A percentile compares a stretch with the other conserved stretches of the same genome.
These are phyloP conservation scores for Etheostoma nigrum DNA, from an alignment of 2,797 vertebrate species.

Conservation along the genomic window DNA sequence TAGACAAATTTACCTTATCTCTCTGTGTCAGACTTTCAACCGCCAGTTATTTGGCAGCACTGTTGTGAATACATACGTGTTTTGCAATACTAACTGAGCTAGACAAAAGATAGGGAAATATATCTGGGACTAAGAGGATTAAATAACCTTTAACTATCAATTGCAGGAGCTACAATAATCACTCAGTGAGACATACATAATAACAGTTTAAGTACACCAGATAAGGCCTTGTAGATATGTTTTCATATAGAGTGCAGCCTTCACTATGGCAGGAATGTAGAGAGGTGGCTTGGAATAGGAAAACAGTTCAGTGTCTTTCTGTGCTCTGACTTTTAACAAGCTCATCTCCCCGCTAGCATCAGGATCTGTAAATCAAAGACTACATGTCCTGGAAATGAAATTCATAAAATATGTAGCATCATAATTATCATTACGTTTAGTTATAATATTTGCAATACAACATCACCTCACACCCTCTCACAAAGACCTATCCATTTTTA, in stretches of 20 bases:
- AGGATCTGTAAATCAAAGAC: slow-evolving; percentile 46
- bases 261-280: slow-evolving; percentile 18
- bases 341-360: slow-evolving; percentile 3
- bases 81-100: slow-evolving; percentile 51
- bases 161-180: slow-evolving; percentile 48
- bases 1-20: slow-evolving; percentile 33
- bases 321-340: slow-evolving; percentile 24
- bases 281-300: slow-evolving; percentile 15
- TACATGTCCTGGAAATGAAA: slow-evolving; percentile 47
- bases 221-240: slow-evolving; percentile 45
- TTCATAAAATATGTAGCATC: slow-evolving; percentile 39
- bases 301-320: slow-evolving; percentile 19
- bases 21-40: slow-evolving; percentile 43
- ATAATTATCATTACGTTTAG: slow-evolving; percentile 38
- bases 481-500: slow-evolving; percentile 29
- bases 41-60: slow-evolving; percentile 39
- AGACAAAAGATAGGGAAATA: slow-evolving; percentile 54
- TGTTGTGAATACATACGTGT: slow-evolving; percentile 33
- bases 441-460: slow-evolving; percentile 37
- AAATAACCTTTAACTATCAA: slow-evolving; percentile 70
- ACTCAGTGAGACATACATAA: slow-evolving; percentile 50
- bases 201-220: slow-evolving; percentile 36
- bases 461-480: not conserved
- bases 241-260: slow-evolving; percentile 27
- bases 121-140: slow-evolving; percentile 65